Conservation (phyloP, 1,140 invertebrate genomes). For the Streblospio benedicti region DNA sequence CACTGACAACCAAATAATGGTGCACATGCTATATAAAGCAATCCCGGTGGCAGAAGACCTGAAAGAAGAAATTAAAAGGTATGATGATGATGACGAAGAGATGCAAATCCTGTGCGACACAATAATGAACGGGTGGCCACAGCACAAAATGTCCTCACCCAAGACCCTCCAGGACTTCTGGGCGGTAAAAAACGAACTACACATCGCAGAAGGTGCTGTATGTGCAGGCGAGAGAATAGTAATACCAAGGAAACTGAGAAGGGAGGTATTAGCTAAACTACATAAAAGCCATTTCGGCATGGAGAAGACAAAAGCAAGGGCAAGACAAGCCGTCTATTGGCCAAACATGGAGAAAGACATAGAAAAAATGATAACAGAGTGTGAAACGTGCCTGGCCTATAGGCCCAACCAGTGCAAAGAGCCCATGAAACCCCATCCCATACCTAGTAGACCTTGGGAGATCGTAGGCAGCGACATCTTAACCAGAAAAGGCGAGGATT, state of each 20-base stretch:
- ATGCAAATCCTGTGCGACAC: not conserved
- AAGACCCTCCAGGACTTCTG: conserved; percentile 11
- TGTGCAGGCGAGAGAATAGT: conserved; percentile 21
- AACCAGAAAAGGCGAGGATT: not conserved
- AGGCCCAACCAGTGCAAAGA: not conserved
- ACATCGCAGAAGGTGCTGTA: conserved; percentile 16
- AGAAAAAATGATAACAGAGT: conserved; percentile 19
- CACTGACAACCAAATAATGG: too few relatives aligned
- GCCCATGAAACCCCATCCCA: conserved; percentile 1
- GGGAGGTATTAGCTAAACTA: conserved; percentile 17
- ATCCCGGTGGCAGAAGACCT: not conserved
- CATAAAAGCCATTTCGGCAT: conserved; percentile 23
- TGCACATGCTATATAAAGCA: too few relatives aligned
- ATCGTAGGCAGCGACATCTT: not conserved
- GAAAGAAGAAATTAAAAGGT: not conserved
- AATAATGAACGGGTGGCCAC: not conserved
- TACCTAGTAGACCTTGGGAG: not conserved
- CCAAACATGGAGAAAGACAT: conserved; percentile 25
- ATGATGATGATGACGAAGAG: not conserved
- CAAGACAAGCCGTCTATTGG: conserved; percentile 22
- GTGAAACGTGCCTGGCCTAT: conserved; percentile 18
- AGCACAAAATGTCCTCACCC: too few relatives aligned
- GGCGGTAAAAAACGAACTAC: conserved; percentile 21
- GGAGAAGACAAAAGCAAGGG: conserved; percentile 18
- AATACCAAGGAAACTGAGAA: conserved; percentile 14